phyloP scores from a whole-genome alignment of 2,113 vertebrate species.

The Psammodynastes pulverulentus region DNA sequence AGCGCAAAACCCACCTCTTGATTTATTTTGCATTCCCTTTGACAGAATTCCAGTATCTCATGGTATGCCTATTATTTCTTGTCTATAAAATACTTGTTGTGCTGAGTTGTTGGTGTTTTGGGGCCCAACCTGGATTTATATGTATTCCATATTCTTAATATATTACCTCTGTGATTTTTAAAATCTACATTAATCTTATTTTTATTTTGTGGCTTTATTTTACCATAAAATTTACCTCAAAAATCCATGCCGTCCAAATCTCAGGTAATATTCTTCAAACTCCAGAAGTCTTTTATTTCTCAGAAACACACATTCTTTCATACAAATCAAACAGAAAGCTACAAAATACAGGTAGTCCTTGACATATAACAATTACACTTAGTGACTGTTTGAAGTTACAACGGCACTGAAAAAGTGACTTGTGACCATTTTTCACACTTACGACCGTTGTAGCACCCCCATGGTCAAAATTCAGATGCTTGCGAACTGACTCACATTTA shows the following conservation, averaged over 20 bases:
- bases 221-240: not conserved
- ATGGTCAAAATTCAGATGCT: not conserved
- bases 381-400: not conserved
- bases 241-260: not conserved
- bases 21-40: not conserved
- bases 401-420: not conserved
- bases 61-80: not conserved
- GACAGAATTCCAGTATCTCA: not conserved
- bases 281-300: not conserved
- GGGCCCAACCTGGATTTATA: not conserved
- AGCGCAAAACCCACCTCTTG: not conserved
- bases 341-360: not conserved
- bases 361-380: not conserved
- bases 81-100: not conserved
- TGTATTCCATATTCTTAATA: not conserved
- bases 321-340: not conserved
- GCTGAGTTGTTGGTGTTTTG: not conserved
- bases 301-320: not conserved
- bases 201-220: not conserved
- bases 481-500: not conserved
- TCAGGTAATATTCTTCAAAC: not conserved
- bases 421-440: not conserved
- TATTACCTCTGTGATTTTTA: not conserved
- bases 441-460: not conserved
- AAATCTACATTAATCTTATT: not conserved